Evolutionary conservation across 2,888 invertebrate genomes (phyloP).

Genomic region (Eupeodes latifasciatus): DNA sequence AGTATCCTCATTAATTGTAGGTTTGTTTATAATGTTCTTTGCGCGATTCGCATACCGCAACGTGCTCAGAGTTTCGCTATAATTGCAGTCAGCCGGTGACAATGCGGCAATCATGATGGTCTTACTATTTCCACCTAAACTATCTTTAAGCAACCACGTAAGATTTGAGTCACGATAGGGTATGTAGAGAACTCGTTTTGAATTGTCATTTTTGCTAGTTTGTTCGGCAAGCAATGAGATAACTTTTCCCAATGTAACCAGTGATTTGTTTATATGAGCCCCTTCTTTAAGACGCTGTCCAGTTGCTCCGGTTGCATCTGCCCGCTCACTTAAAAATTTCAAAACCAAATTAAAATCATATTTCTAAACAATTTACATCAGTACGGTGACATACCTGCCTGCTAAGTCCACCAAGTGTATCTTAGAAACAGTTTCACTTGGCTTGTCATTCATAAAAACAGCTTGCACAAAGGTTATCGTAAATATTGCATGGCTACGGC

Average conservation of each 20-base stretch:
- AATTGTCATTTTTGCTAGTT: conserved; percentile 83
- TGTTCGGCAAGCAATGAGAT: conserved; percentile 93
- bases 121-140: conserved; percentile 94
- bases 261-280: conserved; percentile 95
- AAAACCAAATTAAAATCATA: neutral
- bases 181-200: conserved; percentile 88
- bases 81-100: conserved; percentile 93
- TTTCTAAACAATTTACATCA: neutral
- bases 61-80: conserved; percentile 94
- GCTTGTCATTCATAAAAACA: conserved; percentile 93
- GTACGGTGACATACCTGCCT: conserved; percentile 87
- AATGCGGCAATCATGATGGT: conserved; percentile 96
- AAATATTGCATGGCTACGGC: conserved; percentile 95
- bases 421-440: conserved; percentile 95
- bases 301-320: conserved; percentile 95
- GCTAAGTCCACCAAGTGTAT: conserved; percentile 95
- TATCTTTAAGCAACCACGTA: conserved; percentile 95
- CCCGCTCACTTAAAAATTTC: conserved; percentile 88
- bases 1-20: conserved; percentile 95
- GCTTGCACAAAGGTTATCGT: conserved; percentile 96
- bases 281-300: conserved; percentile 95
- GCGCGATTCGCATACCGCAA: conserved; percentile 94
- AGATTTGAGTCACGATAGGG: conserved; percentile 95
- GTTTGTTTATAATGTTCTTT: conserved; percentile 95
- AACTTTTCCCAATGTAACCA: conserved; percentile 94